These are phyloP conservation scores for Amitus sp. DNA, from an alignment of 2,888 invertebrate genomes.

Conservation along the genomic window DNA sequence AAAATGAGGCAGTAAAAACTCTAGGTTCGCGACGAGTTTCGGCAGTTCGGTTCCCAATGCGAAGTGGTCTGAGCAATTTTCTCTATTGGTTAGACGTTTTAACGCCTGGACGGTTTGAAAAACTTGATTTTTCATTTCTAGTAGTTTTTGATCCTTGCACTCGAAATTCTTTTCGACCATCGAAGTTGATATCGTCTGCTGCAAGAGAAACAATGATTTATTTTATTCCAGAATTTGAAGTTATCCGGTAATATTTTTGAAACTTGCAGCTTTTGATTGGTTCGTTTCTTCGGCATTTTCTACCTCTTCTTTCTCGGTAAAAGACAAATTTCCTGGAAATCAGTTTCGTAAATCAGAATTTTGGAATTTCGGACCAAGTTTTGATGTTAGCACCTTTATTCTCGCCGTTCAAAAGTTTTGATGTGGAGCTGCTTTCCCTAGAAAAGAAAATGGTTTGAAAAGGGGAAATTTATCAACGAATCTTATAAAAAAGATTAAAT, in stretches of 20 bases:
- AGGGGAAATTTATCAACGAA: too few relatives aligned
- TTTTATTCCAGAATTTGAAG: too few relatives aligned
- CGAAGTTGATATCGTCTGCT: background rate
- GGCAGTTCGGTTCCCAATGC: conserved; percentile 51
- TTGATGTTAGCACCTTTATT: background rate
- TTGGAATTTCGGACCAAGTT: background rate
- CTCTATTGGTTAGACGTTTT: conserved; percentile 22
- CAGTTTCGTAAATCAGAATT: background rate
- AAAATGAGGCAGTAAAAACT: conserved; percentile 28
- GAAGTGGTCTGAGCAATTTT: conserved; percentile 55
- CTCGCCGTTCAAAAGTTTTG: background rate
- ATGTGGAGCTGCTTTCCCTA: background rate
- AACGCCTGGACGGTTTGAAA: conserved; percentile 37
- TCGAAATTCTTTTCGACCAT: background rate
- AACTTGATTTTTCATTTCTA: conserved; percentile 23
- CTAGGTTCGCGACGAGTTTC: conserved; percentile 48
- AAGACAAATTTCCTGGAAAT: background rate
- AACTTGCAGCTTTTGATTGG: background rate
- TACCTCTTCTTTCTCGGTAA: too few relatives aligned
- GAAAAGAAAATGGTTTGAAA: background rate
- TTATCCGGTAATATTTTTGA: too few relatives aligned
- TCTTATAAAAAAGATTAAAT: background rate
- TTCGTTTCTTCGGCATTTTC: background rate
- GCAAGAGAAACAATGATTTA: background rate
- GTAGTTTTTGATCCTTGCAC: conserved; percentile 22